Evolutionary conservation across 2,888 invertebrate genomes (phyloP), one percentile per base, ranked within the genome.

Genomic region (Villa cingulata): DNA sequence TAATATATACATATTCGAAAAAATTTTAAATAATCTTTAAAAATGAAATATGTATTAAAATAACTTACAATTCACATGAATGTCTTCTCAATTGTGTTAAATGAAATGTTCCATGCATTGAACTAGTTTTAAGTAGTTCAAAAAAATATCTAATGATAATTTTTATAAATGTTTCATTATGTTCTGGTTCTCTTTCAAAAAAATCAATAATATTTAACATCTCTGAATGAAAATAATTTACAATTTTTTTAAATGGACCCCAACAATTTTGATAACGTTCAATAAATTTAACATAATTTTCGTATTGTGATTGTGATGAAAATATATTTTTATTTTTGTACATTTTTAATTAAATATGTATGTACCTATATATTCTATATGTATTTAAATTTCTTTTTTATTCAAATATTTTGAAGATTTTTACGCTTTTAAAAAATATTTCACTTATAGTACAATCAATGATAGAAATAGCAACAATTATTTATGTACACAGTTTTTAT

Each of bases 101-200:
- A 43, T 51, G 51, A 42, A 39, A 48, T 14, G 48, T 37, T 3
- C 51, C 51, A 17, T 51, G 51, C 43, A 51, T 48, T 9, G 51
- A 51, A 37, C 48, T 48, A 10, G 23, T 43, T 39, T 46, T 39
- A 4, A 48, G 19, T 17, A 51, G 34, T 15, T n/a, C 20, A 43
- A 43, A 37, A n/a, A 43, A 46, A 37, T 40, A 48, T 34, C 45
- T 48, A 2, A 48, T 17, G 2, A 45, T 32, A 40, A 51, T 45
- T 37, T 43, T 23, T 18, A 32, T 41, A 15, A 23, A 18, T 1
- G 47, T 23, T 17, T 48, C 45, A 15, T 40, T 29, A 16, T 44
- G 36, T 27, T 41, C 23, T 14, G 38, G 16, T 16, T 45, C 32
- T 27, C 37, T 29, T 19, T 50, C 50, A 2, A 46, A 16, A 17